Evolutionary conservation across 2,797 vertebrate genomes (phyloP), one percentile per base, ranked within the genome.

Genomic region (Esox masquinongy): DNA sequence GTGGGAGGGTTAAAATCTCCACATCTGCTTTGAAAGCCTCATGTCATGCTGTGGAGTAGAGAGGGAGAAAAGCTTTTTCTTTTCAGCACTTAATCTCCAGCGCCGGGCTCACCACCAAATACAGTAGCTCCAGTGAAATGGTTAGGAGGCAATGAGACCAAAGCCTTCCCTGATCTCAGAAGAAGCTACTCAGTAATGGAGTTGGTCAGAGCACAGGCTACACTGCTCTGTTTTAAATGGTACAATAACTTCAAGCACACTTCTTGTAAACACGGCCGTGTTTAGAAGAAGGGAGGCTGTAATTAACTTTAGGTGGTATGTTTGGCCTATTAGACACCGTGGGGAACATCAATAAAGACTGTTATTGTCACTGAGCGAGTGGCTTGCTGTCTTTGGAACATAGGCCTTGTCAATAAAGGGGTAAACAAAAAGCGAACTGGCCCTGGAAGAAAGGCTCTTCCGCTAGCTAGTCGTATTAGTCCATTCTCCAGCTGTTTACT

Each of bases 251-350:
- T 77, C 78, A 74, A 71, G 74, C 6, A 5, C n/a, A 56, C 56
- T 64, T 47, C 9, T 47, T 47, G 12, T 47, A 47, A 59, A 70
- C 71, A 43, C 50, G 47, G 67, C 14, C 74, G 22, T 82, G 66
- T 70, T 6, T 6, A 63, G 0, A 29, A 66, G 79, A 68, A 74
- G 82, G 75, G 73, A 83, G 75, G 73, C 83, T 82, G 75, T 82
- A 90, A 90, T 89, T 89, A 89, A 83, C 74, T 85, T 85, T 81
- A 74, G 80, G 76, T 76, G 76, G 76, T 79, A 81, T 72, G 78
- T 67, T 77, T 74, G 4, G 0, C 76, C 81, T 72, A 79, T 87
- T 82, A 83, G 77, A 81, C 77, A 68, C 81, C 76, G 68, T 70
- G 26, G 70, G 81, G 80, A 24, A 83, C 79, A 76, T 73, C 64